These are phyloP conservation scores for Torymus texanus DNA, from an alignment of 2,888 invertebrate genomes.

Conservation along the genomic window DNA sequence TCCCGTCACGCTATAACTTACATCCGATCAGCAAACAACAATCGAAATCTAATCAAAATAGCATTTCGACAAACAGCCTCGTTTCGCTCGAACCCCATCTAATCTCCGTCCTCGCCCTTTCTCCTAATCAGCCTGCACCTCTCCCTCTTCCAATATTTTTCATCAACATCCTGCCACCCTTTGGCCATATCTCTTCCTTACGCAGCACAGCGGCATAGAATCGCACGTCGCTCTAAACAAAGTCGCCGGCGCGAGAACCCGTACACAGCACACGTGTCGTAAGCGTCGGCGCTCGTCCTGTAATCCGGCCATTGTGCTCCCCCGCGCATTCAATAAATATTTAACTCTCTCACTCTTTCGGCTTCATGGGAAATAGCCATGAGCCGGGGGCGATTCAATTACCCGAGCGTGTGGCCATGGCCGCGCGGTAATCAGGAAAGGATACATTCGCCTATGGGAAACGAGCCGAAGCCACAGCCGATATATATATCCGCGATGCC, in stretches of 20 bases:
- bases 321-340: constrained; percentile 37
- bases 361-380: constrained; percentile 29
- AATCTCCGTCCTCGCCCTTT: too few species aligned
- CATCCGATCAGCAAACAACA: neutral
- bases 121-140: too few species aligned
- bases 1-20: neutral
- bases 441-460: constrained; percentile 3
- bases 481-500: neutral
- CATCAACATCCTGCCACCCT: too few species aligned
- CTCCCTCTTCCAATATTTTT: too few species aligned
- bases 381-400: constrained; percentile 29
- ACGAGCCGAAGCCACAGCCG: neutral
- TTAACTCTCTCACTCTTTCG: constrained; percentile 18
- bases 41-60: neutral
- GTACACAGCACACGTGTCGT: neutral
- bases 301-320: constrained; percentile 7
- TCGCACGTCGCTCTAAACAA: neutral
- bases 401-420: neutral
- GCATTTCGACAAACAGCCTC: neutral
- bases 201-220: too few species aligned
- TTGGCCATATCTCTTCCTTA: neutral
- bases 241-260: neutral
- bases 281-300: constrained; percentile 30
- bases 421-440: too few species aligned
- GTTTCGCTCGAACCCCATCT: too few species aligned